These are phyloP conservation scores for Cataglyphis livida DNA, from an alignment of 2,888 invertebrate genomes.

Conservation along the genomic window DNA sequence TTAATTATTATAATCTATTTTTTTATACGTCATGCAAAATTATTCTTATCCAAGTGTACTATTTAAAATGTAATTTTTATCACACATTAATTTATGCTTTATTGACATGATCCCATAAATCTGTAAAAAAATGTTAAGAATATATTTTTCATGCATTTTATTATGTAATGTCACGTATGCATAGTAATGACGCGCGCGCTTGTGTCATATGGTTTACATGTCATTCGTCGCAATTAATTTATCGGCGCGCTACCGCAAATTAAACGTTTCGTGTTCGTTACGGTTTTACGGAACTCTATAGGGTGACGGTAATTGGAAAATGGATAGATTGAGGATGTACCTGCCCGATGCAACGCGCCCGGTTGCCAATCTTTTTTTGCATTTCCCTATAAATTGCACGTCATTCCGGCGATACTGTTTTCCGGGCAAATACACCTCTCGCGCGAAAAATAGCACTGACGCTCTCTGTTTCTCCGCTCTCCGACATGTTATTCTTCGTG, in stretches of 20 bases:
- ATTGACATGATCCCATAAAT: not conserved
- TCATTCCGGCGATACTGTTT: constrained; percentile 47
- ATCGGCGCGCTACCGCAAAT: constrained; percentile 65
- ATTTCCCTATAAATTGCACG: constrained; percentile 55
- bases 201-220: constrained; percentile 56
- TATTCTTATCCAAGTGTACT: not conserved
- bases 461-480: constrained; percentile 1
- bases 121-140: not conserved
- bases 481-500: constrained; percentile 39
- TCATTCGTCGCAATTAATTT: constrained; percentile 67
- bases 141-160: not conserved
- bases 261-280: constrained; percentile 64
- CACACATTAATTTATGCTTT: constrained; percentile 12
- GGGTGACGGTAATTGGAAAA: constrained; percentile 63
- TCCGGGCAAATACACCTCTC: constrained; percentile 41
- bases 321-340: constrained; percentile 53
- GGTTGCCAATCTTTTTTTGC: constrained; percentile 58
- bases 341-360: constrained; percentile 45
- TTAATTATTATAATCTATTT: constrained; percentile 16
- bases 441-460: constrained; percentile 45
- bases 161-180: constrained; percentile 19
- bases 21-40: not conserved
- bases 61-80: constrained; percentile 5
- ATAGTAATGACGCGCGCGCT: constrained; percentile 42
- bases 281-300: constrained; percentile 63